A percentile compares a stretch with the other conserved stretches of the same genome.
These are phyloP conservation scores for Scortum barcoo DNA, from an alignment of 2,113 vertebrate species.

Conservation along the genomic window DNA sequence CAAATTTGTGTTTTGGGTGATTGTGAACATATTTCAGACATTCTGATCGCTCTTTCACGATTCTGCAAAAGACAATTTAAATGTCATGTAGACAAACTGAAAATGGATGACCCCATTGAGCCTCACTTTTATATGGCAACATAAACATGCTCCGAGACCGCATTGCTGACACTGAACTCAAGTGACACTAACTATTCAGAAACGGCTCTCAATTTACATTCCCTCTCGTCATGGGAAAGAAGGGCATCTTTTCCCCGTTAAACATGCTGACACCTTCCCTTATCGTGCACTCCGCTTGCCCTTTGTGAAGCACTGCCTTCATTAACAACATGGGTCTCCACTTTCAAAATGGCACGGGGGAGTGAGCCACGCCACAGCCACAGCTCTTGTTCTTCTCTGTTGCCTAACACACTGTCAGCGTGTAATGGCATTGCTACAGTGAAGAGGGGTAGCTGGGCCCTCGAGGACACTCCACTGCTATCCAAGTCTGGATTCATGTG, in stretches of 20 bases:
- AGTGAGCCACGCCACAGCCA: conserved; percentile 32
- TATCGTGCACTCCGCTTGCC: conserved; percentile 29
- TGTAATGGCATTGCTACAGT: conserved; percentile 37
- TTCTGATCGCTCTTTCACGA: conserved; percentile 20
- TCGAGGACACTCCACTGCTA: conserved; percentile 21
- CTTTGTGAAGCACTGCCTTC: conserved; percentile 44
- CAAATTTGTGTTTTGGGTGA: conserved; percentile 36
- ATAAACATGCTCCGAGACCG: not conserved
- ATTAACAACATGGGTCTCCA: conserved; percentile 44
- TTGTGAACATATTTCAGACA: conserved; percentile 35
- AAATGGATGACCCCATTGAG: not conserved
- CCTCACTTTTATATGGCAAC: not conserved
- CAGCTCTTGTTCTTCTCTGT: conserved; percentile 25
- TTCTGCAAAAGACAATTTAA: not conserved
- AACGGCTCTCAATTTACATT: conserved; percentile 22
- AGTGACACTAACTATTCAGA: conserved; percentile 21
- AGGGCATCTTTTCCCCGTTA: conserved; percentile 11
- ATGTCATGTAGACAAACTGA: not conserved
- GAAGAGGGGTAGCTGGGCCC: conserved; percentile 19
- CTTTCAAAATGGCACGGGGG: conserved; percentile 53
- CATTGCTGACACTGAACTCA: not conserved
- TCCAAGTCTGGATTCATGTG: conserved; percentile 22
- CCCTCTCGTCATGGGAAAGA: conserved; percentile 26
- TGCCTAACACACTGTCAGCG: conserved; percentile 26
- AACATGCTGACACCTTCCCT: conserved; percentile 52